A percentile compares a stretch with the other conserved stretches of the same genome.
Conservation (phyloP, 2,113 vertebrate genomes). For the Columba livia region DNA sequence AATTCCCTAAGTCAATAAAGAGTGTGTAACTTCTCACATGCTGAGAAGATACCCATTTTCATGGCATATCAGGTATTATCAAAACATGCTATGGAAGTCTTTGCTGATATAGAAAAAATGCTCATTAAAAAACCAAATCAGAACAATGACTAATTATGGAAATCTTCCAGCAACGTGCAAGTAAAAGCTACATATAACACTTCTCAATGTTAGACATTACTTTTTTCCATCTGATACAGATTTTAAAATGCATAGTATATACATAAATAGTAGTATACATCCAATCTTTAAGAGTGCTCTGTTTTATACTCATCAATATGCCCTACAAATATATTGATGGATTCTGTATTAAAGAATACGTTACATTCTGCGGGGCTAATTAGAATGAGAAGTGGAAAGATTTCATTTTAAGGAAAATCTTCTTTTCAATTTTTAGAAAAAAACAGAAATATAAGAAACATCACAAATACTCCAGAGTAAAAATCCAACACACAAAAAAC, state of each 20-base stretch:
- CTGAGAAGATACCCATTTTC: background rate
- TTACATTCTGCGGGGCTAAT: background rate
- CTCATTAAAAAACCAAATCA: background rate
- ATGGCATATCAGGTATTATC: background rate
- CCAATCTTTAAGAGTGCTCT: background rate
- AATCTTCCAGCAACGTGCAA: background rate
- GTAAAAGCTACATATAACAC: background rate
- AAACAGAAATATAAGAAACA: background rate
- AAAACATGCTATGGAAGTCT: background rate
- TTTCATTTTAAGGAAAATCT: background rate
- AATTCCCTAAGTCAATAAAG: background rate
- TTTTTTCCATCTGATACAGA: conserved; percentile 67
- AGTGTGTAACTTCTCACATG: background rate
- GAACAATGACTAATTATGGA: background rate
- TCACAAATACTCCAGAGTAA: background rate
- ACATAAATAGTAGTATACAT: conserved; percentile 1
- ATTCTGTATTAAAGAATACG: background rate
- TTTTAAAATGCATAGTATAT: conserved; percentile 22
- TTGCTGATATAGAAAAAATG: background rate
- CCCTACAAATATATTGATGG: background rate
- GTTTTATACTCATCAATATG: background rate
- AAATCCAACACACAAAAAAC: background rate
- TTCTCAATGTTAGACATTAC: conserved; percentile 44
- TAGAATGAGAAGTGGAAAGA: background rate
- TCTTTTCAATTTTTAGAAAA: background rate